phyloP scores from a whole-genome alignment of 1,140 invertebrate species.

The Latrodectus geometricus region DNA sequence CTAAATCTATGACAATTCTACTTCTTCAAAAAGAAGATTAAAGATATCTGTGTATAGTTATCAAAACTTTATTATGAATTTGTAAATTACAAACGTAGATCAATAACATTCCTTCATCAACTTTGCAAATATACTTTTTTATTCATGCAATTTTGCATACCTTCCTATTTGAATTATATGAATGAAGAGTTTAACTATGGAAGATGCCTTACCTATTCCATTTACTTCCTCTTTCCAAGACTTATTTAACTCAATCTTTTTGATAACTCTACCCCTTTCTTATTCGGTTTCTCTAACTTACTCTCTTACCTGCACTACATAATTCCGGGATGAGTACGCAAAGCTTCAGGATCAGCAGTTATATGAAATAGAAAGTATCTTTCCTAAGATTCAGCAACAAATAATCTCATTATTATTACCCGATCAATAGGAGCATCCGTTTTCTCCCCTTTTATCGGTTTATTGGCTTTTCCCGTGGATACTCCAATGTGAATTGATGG shows the following conservation, averaged over 20 bases:
- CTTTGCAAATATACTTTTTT: too few species aligned
- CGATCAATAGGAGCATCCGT: conserved; percentile 55
- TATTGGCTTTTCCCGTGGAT: conserved; percentile 43
- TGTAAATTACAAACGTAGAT: too few species aligned
- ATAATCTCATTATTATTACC: conserved; percentile 57
- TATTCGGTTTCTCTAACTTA: not conserved
- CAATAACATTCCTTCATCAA: too few species aligned
- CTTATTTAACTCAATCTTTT: not conserved
- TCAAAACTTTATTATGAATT: too few species aligned
- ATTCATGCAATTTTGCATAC: too few species aligned
- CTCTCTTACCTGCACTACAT: not conserved
- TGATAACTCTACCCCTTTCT: not conserved
- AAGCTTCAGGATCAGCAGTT: conserved; percentile 34
- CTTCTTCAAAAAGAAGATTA: too few species aligned
- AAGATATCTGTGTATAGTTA: too few species aligned
- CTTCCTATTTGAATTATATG: not conserved
- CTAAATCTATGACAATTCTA: too few species aligned
- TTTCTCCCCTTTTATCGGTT: conserved; percentile 58
- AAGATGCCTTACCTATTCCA: not conserved
- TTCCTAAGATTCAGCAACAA: conserved; percentile 50
- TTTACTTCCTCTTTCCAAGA: not conserved
- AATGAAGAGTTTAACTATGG: not conserved
- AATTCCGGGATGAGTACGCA: conserved; percentile 17
- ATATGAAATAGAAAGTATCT: conserved; percentile 48
- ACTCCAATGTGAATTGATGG: conserved; percentile 44